These are phyloP conservation scores for Heliconius melpomene DNA, from an alignment of 1,140 invertebrate species.

Conservation along the genomic window DNA sequence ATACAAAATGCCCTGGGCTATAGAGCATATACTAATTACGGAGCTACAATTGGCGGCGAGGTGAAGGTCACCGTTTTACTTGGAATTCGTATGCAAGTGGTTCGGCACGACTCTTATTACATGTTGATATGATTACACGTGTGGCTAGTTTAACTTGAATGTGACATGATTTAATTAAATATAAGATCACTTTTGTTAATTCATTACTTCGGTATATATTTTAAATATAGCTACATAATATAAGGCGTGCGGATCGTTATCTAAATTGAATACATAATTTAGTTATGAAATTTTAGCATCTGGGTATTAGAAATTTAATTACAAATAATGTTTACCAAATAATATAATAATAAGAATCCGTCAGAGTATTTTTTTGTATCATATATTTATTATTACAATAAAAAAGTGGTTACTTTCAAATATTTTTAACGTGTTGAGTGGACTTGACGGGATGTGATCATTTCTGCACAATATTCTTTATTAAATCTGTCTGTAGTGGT, in stretches of 20 bases:
- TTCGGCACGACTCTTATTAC: slow-evolving; percentile 25
- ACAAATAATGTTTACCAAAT: background rate
- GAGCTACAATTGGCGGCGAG: slow-evolving; percentile 31
- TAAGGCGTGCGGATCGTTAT: background rate
- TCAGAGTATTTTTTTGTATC: background rate
- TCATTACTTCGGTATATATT: background rate
- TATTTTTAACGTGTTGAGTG: too few species aligned
- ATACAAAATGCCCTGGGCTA: slow-evolving; percentile 30
- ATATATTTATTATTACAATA: too few species aligned
- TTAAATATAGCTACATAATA: background rate
- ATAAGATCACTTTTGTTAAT: background rate
- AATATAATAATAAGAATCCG: background rate
- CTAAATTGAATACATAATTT: slow-evolving; percentile 1
- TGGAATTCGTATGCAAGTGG: slow-evolving; percentile 31
- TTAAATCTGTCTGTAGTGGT: too few species aligned
- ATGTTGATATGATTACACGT: slow-evolving; percentile 6
- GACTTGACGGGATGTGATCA: too few species aligned
- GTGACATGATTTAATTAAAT: slow-evolving; percentile 1
- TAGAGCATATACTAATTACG: slow-evolving; percentile 39
- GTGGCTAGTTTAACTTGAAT: slow-evolving; percentile 7
- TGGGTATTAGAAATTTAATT: background rate
- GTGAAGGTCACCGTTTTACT: slow-evolving; percentile 35
- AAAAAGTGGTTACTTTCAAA: too few species aligned
- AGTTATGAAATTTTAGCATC: background rate
- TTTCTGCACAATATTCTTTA: too few species aligned